Percentiles rank a stretch among this genome's conserved stretches.
phyloP scores from a whole-genome alignment of 2,113 vertebrate species.

The Nycticorax nycticorax region DNA sequence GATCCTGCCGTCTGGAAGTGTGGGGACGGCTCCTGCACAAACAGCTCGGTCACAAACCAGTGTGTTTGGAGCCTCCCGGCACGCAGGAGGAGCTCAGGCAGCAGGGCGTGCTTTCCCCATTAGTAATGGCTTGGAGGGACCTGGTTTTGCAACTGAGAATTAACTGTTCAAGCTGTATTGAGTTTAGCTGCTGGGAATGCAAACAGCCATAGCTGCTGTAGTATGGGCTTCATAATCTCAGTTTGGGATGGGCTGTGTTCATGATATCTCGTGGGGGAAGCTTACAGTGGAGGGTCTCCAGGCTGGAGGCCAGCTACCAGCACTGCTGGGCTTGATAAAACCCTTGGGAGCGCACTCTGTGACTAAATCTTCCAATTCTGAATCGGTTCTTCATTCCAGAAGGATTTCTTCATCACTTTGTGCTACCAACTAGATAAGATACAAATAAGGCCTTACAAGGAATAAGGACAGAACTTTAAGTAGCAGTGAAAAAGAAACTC shows the following conservation, averaged over 20 bases:
- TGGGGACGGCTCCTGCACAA: background rate
- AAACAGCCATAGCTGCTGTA: background rate
- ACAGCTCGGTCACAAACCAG: background rate
- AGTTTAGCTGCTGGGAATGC: background rate
- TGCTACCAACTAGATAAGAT: background rate
- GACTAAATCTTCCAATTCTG: background rate
- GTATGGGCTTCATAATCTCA: background rate
- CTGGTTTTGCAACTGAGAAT: background rate
- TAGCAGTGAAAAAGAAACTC: background rate
- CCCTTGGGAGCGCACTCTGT: background rate
- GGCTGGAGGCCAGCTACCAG: background rate
- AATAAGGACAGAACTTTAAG: background rate
- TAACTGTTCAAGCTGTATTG: background rate
- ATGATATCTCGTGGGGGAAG: accelerated
- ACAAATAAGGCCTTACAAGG: background rate
- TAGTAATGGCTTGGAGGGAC: background rate
- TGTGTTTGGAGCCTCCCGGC: background rate
- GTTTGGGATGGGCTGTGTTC: background rate
- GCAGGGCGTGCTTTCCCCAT: background rate
- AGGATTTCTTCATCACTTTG: background rate
- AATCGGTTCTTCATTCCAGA: background rate
- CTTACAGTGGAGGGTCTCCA: background rate
- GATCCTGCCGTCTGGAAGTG: background rate
- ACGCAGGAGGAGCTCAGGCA: background rate
- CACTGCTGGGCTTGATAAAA: background rate